Percentiles rank a stretch among this genome's conserved stretches.
phyloP scores from a whole-genome alignment of 2,797 vertebrate genomes.

The Todus mexicanus region DNA sequence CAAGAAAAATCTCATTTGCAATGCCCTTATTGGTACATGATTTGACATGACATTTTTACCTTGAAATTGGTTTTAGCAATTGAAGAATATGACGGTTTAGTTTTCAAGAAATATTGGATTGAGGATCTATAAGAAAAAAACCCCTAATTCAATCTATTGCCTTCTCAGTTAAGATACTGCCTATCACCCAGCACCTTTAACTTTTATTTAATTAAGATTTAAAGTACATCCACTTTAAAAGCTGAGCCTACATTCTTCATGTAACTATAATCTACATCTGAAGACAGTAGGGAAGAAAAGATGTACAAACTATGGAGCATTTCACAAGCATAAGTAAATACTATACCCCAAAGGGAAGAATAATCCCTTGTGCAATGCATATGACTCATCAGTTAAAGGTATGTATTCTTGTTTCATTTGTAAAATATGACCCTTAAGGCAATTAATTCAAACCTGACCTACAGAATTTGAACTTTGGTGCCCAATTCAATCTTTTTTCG shows the following conservation, averaged over 20 bases:
- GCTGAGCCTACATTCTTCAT: neutral
- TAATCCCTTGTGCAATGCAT: slow-evolving; percentile 36
- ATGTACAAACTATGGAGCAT: slow-evolving; percentile 5
- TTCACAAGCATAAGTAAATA: slow-evolving; percentile 43
- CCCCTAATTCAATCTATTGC: slow-evolving; percentile 75
- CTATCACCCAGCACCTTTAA: slow-evolving; percentile 63
- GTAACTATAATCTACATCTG: neutral
- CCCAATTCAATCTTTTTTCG: slow-evolving; percentile 45
- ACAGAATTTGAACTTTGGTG: slow-evolving; percentile 51
- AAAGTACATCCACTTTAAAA: slow-evolving; percentile 41
- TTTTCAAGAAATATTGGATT: slow-evolving; percentile 78
- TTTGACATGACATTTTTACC: slow-evolving; percentile 82
- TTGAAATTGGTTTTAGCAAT: slow-evolving; percentile 78
- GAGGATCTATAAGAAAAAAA: slow-evolving; percentile 71
- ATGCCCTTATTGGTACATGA: slow-evolving; percentile 78
- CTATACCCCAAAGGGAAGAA: slow-evolving; percentile 24
- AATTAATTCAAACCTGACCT: slow-evolving; percentile 64
- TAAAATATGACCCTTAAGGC: slow-evolving; percentile 55
- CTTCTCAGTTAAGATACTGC: slow-evolving; percentile 69
- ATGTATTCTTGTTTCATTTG: slow-evolving; percentile 45
- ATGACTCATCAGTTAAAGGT: slow-evolving; percentile 51
- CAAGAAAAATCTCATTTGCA: slow-evolving; percentile 79
- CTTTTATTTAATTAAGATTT: slow-evolving; percentile 65
- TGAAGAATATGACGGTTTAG: slow-evolving; percentile 75
- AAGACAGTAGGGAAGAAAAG: slow-evolving; percentile 9